Conservation (phyloP, 30 jellyfish, hydroid and myxozoan species). For the Euphysa ruthae region DNA sequence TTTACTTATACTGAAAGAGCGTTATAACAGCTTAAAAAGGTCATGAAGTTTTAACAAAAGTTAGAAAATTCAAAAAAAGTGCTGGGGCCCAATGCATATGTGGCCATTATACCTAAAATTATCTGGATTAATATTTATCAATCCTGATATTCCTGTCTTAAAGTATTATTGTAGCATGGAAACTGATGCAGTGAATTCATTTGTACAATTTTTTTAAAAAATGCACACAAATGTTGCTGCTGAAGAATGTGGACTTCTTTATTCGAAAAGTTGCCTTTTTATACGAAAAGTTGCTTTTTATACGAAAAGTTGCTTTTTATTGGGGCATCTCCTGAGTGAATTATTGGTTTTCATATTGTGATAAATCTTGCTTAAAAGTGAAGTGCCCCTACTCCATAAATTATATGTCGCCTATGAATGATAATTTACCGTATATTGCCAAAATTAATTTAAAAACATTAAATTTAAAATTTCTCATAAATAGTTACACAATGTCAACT, state of each 20-base stretch:
- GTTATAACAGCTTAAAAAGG: conserved; percentile 6
- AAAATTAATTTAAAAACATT: too few species aligned
- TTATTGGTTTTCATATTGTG: not conserved
- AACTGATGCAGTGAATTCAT: not conserved
- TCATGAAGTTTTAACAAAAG: not conserved
- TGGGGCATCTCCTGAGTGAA: not conserved
- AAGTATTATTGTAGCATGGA: not conserved
- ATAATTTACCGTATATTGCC: too few species aligned
- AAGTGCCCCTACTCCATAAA: too few species aligned
- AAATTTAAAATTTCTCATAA: too few species aligned
- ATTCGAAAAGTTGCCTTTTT: too few species aligned
- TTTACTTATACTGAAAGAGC: not conserved
- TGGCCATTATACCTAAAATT: not conserved
- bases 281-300: too few species aligned
- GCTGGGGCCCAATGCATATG: too few species aligned
- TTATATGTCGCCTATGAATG: too few species aligned
- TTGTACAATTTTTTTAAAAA: not conserved
- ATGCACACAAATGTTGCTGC: not conserved
- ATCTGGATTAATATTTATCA: not conserved
- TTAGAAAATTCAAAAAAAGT: too few species aligned
- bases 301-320: not conserved
- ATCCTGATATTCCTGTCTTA: not conserved
- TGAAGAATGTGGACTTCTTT: not conserved
- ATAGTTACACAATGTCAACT: too few species aligned
- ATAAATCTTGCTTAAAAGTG: not conserved